Conservation (phyloP, 2,113 vertebrate species). For the Scolopax mira region DNA sequence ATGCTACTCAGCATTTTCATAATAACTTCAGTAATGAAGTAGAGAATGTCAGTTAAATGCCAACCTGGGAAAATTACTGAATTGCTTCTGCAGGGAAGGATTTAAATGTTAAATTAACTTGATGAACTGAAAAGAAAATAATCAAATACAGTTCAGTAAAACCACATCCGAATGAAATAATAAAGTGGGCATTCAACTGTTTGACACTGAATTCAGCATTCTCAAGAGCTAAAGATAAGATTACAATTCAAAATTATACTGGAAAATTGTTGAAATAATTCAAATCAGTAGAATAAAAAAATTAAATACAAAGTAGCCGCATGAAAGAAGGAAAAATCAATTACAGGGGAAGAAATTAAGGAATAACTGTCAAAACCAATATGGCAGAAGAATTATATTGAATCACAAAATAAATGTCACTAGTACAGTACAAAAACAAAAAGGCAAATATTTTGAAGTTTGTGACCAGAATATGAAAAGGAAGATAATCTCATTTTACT, state of each 20-base stretch:
- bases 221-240: neutral
- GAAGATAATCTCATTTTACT: neutral
- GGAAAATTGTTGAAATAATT: neutral
- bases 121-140: neutral
- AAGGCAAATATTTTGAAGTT: neutral
- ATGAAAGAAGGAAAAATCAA: neutral
- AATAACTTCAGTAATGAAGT: neutral
- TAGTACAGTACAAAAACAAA: neutral
- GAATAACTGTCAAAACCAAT: neutral
- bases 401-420: neutral
- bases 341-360: neutral
- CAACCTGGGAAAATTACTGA: neutral
- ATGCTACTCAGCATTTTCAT: neutral
- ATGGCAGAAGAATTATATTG: neutral
- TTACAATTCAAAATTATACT: neutral
- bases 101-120: neutral
- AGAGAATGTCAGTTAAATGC: neutral
- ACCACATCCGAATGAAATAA: neutral
- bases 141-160: neutral
- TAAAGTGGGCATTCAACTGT: neutral
- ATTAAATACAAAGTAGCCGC: neutral
- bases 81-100: neutral
- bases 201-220: neutral
- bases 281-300: neutral
- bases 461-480: neutral